Conservation (phyloP, 2,113 vertebrate species). For the Ameiurus melas region DNA sequence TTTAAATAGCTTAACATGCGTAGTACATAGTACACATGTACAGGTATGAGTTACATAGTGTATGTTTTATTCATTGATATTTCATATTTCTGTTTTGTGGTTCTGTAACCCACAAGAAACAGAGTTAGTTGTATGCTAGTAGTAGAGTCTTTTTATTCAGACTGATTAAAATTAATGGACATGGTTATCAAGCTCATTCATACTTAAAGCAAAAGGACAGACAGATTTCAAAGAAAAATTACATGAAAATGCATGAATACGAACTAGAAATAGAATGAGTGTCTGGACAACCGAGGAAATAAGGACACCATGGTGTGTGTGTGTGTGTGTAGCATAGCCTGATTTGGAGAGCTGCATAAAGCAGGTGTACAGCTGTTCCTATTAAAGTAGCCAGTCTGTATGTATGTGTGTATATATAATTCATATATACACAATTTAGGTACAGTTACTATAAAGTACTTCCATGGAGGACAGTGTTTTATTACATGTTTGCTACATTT, state of each 20-base stretch:
- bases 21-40: background rate
- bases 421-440: background rate
- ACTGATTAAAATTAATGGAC: too few species aligned
- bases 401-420: too few species aligned
- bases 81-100: too few species aligned
- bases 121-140: too few species aligned
- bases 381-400: too few species aligned
- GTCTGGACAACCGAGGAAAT: background rate
- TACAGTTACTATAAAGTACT: background rate
- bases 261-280: background rate
- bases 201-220: background rate
- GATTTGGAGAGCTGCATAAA: too few species aligned
- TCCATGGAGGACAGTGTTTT: background rate
- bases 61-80: background rate
- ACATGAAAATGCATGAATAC: background rate
- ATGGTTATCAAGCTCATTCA: background rate
- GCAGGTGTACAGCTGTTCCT: too few species aligned
- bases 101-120: background rate
- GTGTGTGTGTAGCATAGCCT: too few species aligned
- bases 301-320: background rate
- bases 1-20: background rate
- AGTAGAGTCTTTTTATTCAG: too few species aligned
- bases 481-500: conserved; percentile 14
- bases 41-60: background rate
- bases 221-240: background rate